phyloP scores from a whole-genome alignment of 2,113 vertebrate species.

The Ammospiza caudacuta region DNA sequence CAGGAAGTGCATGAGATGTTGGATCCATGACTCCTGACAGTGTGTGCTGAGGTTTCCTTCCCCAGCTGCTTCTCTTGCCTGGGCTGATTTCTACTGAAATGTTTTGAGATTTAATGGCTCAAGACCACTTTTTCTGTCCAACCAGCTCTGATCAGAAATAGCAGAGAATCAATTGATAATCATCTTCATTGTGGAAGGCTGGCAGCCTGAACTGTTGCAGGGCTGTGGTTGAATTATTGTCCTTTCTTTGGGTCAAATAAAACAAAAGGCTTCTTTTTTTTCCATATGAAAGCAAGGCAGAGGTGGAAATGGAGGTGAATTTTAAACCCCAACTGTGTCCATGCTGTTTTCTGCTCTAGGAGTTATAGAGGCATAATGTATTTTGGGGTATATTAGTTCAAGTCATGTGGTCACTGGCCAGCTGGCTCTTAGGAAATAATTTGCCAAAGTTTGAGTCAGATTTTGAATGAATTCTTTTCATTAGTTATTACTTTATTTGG shows the following conservation, averaged over 20 bases:
- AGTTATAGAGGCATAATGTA: background rate
- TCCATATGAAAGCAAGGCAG: background rate
- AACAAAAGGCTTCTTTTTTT: background rate
- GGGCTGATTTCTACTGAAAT: background rate
- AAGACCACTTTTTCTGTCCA: background rate
- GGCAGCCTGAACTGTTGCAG: background rate
- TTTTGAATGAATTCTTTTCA: conserved; percentile 1
- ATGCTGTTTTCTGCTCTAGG: background rate
- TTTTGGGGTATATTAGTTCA: background rate
- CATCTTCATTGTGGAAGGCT: background rate
- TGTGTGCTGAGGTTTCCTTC: background rate
- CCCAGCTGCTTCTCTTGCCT: background rate
- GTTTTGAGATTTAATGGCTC: background rate
- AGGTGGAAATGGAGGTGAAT: background rate
- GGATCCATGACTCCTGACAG: background rate
- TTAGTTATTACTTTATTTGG: background rate
- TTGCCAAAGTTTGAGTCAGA: background rate
- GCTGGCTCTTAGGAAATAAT: background rate
- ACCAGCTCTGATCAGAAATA: background rate
- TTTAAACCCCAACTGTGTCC: background rate
- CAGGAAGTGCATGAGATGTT: background rate
- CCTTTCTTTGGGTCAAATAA: background rate
- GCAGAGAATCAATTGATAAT: background rate
- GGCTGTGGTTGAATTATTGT: background rate
- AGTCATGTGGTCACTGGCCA: background rate